phyloP scores from a whole-genome alignment of 2,113 vertebrate genomes.

The Chlamydotis undulata region DNA sequence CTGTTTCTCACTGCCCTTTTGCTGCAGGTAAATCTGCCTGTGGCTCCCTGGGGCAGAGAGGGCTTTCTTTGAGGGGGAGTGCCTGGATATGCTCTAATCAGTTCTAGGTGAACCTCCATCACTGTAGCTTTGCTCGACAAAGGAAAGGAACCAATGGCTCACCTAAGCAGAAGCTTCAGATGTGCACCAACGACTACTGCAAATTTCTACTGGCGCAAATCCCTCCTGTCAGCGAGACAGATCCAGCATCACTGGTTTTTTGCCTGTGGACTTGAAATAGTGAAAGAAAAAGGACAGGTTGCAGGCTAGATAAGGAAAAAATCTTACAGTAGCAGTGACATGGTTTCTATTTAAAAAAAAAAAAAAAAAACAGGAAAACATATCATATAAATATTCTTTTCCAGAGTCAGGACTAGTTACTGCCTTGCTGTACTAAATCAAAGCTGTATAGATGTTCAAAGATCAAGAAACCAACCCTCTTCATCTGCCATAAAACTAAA shows the following conservation, averaged over 20 bases:
- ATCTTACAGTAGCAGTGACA: not conserved
- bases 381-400: not conserved
- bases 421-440: constrained; percentile 4
- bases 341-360: not conserved
- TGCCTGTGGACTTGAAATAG: not conserved
- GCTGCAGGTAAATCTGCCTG: accelerated
- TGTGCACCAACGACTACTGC: accelerated
- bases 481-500: not conserved
- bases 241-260: not conserved
- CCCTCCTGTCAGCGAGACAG: not conserved
- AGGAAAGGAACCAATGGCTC: not conserved
- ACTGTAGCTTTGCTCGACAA: not conserved
- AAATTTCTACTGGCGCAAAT: not conserved
- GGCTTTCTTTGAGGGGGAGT: accelerated
- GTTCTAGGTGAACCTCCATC: not conserved
- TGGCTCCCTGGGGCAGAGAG: not conserved
- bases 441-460: not conserved
- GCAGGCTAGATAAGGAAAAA: not conserved
- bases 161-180: not conserved
- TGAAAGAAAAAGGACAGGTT: not conserved
- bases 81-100: accelerated
- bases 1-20: not conserved
- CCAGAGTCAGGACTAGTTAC: not conserved
- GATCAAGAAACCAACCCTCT: not conserved
- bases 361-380: not conserved